Evolutionary conservation across 1,140 invertebrate genomes (phyloP), one percentile per base, ranked within the genome.

Genomic region (Centruroides vittatus): DNA sequence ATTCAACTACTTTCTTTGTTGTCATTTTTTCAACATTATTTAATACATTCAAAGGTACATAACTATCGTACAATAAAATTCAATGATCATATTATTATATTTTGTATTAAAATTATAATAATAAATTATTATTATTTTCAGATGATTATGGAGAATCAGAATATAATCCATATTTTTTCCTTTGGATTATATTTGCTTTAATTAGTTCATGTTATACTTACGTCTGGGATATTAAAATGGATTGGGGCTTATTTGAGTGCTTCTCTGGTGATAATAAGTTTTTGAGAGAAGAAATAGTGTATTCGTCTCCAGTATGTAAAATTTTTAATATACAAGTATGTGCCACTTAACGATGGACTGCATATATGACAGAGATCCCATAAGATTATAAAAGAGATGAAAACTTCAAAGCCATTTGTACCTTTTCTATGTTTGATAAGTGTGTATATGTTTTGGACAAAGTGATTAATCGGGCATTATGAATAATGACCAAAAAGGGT

Each of bases 191-290:
- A 1, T 79, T 84, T 7, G 83, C 84, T 36, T 72, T 93, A 8
- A 72, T 90, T 1, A 89, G 84, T 57, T 89, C 89, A 0, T 80
- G 83, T 54, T 95, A 93, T 72, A 85, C 88, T 0, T 90, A 90
- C 68, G 85, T 85, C 1, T 98, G 94, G 94, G 94, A 98, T 73
- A 84, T 98, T 5, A 93, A 91, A 75, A 93, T 98, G 89, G 94
- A 98, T 81, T 98, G 94, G 94, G 94, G 95, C 10, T 76, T 98
- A n/a, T 85, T 97, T 63, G 92, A 94, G 71, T 84, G 82, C 61
- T 84, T 84, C 59, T 84, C 88, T 11, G 83, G 85, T 35, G 88
- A 95, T 74, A 92, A 93, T 74, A 73, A 65, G 48, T 79, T 82
- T 62, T 72, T 85, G 0, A 65, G 82, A 53, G 82, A 84, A 67